Percentiles rank a stretch among this genome's conserved stretches.
These are phyloP conservation scores for Charina bottae DNA, from an alignment of 2,113 vertebrate genomes.

Conservation along the genomic window DNA sequence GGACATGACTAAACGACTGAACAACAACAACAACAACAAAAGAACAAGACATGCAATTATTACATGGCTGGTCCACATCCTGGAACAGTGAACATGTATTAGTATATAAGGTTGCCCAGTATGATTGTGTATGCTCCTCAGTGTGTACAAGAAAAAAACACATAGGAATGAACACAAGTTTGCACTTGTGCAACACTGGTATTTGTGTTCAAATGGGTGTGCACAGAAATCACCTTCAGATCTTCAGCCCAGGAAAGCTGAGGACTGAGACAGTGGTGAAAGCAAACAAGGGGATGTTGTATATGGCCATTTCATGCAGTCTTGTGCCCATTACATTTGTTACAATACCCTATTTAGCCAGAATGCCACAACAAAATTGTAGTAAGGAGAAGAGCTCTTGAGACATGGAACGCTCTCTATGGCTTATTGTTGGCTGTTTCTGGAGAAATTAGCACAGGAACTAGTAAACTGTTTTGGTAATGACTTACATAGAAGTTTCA, in stretches of 20 bases:
- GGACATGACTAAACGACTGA: too few species aligned
- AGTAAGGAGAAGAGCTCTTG: neutral
- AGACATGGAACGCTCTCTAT: neutral
- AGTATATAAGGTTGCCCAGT: too few species aligned
- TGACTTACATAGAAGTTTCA: neutral
- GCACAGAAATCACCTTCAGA: neutral
- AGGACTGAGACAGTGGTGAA: too few species aligned
- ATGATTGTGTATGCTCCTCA: too few species aligned
- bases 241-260: too few species aligned
- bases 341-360: too few species aligned
- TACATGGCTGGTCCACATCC: neutral
- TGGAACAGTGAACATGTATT: too few species aligned
- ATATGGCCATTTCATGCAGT: too few species aligned
- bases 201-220: neutral
- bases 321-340: too few species aligned
- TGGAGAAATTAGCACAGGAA: neutral
- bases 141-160: neutral
- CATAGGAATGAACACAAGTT: neutral
- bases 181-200: neutral
- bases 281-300: neutral
- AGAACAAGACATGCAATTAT: neutral
- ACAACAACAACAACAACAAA: too few species aligned
- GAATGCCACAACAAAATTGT: too few species aligned
- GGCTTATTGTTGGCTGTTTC: neutral
- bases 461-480: neutral